Evolutionary conservation across 2,888 invertebrate genomes (phyloP), one percentile per base, ranked within the genome.

Genomic region (Rhagonycha lutea): DNA sequence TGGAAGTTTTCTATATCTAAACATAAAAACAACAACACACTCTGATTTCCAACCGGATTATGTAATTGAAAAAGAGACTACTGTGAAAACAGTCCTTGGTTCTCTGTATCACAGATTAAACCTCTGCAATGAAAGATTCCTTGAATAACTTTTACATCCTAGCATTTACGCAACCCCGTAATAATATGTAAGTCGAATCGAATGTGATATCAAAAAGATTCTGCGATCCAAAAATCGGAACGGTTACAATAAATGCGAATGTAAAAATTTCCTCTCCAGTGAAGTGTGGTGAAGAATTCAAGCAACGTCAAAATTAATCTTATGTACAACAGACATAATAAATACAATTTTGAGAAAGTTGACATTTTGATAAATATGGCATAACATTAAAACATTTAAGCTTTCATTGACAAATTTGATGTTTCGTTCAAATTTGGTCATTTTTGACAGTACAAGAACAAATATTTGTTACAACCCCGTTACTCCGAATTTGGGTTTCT

Each of bases 71-170:
- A 68, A 26, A 18, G 72, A 78, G 73, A 70, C 78, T 78, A 78
- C 75, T 73, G 78, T 73, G 74, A 78, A 72, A 78, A 75, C 88
- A 88, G 88, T 88, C 88, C 88, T 86, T 88, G 47, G 83, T 86
- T 88, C 88, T 88, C 88, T 87, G 86, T 88, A 88, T 88, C 88
- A 88, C 88, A 88, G 87, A 86, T 82, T 74, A 84, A 83, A 83
- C 82, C 85, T 87, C 87, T 87, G 87, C 84, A 87, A 86, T 85
- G 78, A 26, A 75, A 78, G 70, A 68, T 71, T 62, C 61, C 28
- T 61, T n/a, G 70, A 73, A 70, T 26, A 47, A 68, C 73, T 61
- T 60, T 68, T 73, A 68, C 24, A 65, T 62, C 29, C 14, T 61
- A 61, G 47, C 14, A 47, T 8, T n/a, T 47, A 47, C 47, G 47